Percentiles rank a stretch among this genome's conserved stretches.
These are phyloP conservation scores for Protobothrops mucrosquamatus DNA, from an alignment of 2,113 vertebrate genomes.

Conservation along the genomic window DNA sequence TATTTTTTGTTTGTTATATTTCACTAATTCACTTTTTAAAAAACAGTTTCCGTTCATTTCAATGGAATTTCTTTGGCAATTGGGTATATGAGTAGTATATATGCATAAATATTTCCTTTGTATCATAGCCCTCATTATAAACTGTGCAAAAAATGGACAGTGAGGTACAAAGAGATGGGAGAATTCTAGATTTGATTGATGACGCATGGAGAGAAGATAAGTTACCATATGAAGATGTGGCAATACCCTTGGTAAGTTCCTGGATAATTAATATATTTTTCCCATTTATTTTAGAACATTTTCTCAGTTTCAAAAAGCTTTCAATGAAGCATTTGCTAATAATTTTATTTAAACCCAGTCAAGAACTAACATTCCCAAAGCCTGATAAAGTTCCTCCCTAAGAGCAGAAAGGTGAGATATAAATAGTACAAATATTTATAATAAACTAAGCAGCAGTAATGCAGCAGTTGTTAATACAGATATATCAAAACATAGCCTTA, in stretches of 20 bases:
- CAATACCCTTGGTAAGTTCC: constrained; percentile 87
- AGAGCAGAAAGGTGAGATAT: background rate
- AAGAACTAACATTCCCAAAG: background rate
- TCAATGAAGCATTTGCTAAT: background rate
- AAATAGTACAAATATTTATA: background rate
- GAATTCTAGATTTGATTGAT: constrained; percentile 94
- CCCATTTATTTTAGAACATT: background rate
- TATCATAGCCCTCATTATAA: constrained; percentile 41
- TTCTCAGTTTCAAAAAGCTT: background rate
- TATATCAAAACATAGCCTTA: too few species aligned
- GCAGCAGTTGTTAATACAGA: background rate
- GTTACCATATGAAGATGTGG: constrained; percentile 93
- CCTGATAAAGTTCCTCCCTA: background rate
- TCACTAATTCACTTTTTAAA: background rate
- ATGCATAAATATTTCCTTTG: background rate
- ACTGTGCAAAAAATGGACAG: constrained; percentile 82
- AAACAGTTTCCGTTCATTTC: background rate
- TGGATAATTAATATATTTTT: background rate
- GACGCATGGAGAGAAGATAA: constrained; percentile 97
- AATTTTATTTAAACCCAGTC: background rate
- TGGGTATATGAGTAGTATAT: too few species aligned
- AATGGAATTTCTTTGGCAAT: background rate
- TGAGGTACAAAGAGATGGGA: constrained; percentile 92
- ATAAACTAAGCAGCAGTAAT: background rate
- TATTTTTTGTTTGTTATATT: background rate